Conservation (phyloP, 2,888 invertebrate genomes). For the Nipponacmea schrenckii region DNA sequence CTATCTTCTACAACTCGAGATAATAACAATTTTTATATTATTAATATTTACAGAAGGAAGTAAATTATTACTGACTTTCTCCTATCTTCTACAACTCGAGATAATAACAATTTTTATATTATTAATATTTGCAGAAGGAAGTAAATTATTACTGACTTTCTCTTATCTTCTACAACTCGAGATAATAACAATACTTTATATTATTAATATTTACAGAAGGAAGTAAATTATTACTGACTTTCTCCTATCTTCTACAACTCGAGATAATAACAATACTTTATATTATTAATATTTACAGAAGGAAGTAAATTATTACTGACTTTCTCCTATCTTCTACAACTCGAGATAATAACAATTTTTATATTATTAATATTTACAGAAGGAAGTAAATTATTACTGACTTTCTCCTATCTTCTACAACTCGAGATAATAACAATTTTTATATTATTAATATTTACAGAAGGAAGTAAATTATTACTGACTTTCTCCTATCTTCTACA, state of each 20-base stretch:
- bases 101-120: too few relatives aligned
- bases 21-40: too few relatives aligned
- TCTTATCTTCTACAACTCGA: slow-evolving; percentile 76
- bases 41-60: slow-evolving; percentile 69
- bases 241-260: slow-evolving; percentile 77
- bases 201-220: slow-evolving; percentile 68
- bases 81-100: slow-evolving; percentile 76
- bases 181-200: too few relatives aligned
- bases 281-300: slow-evolving; percentile 66
- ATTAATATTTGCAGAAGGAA: slow-evolving; percentile 69
- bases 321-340: slow-evolving; percentile 78
- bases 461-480: slow-evolving; percentile 72
- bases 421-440: too few relatives aligned
- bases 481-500: slow-evolving; percentile 77
- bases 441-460: slow-evolving; percentile 57
- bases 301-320: slow-evolving; percentile 71
- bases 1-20: slow-evolving; percentile 77
- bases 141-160: slow-evolving; percentile 73
- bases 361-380: slow-evolving; percentile 65
- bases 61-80: slow-evolving; percentile 74
- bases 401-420: slow-evolving; percentile 77
- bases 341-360: too few relatives aligned
- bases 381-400: slow-evolving; percentile 71
- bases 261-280: too few relatives aligned
- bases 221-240: slow-evolving; percentile 71